Percentiles rank a stretch among this genome's conserved stretches.
phyloP scores from a whole-genome alignment of 2,888 invertebrate species.

The Pyrrhopygopsis socrates region DNA sequence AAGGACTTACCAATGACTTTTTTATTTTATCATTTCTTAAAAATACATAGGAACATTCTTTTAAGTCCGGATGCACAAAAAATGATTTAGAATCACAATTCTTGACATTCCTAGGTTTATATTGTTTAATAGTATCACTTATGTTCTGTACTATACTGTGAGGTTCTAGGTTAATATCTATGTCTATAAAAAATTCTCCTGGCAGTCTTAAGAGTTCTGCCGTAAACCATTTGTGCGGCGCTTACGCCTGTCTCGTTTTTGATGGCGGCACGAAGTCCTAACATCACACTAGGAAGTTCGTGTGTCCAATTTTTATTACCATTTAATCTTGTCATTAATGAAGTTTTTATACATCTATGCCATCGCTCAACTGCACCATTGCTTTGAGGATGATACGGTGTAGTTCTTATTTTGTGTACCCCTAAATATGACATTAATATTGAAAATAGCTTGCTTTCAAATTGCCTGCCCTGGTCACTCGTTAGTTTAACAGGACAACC shows the following conservation, averaged over 20 bases:
- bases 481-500: constrained; percentile 38
- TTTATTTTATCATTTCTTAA: constrained; percentile 31
- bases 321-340: constrained; percentile 6
- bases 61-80: constrained; percentile 12
- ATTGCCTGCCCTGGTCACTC: constrained; percentile 40
- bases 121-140: not conserved
- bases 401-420: constrained; percentile 17
- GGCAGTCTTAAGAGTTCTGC: not conserved
- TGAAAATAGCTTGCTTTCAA: constrained; percentile 13
- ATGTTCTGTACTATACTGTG: constrained; percentile 40
- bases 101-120: not conserved
- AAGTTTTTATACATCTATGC: not conserved
- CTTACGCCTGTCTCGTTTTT: constrained; percentile 33
- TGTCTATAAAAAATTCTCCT: constrained; percentile 16
- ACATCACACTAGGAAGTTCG: constrained; percentile 42
- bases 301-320: constrained; percentile 15
- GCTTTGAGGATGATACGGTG: constrained; percentile 34
- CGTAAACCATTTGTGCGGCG: constrained; percentile 25
- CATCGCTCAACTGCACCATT: constrained; percentile 8
- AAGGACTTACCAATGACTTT: constrained; percentile 31
- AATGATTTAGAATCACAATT: not conserved
- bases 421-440: constrained; percentile 19
- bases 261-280: constrained; percentile 44
- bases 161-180: not conserved
- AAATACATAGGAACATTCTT: constrained; percentile 33